Evolutionary conservation across 2,113 vertebrate genomes (phyloP).

Genomic region (Macroglossus sobrinus): DNA sequence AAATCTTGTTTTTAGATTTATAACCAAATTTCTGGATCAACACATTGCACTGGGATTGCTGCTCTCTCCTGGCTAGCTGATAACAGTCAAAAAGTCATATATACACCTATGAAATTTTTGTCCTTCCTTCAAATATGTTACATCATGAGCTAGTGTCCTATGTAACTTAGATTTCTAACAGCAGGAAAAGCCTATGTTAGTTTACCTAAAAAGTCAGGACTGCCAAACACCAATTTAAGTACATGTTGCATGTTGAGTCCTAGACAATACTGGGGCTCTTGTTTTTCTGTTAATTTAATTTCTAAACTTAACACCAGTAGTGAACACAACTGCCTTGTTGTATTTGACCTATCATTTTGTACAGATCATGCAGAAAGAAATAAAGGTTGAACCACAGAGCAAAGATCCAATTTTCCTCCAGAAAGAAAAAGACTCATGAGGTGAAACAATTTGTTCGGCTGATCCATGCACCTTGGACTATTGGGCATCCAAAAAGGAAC

Average conservation of each 20-base stretch:
- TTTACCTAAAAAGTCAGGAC: neutral
- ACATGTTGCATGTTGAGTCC: neutral
- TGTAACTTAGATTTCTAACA: neutral
- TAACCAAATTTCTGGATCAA: neutral
- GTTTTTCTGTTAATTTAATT: slow-evolving; percentile 25
- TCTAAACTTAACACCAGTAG: slow-evolving; percentile 34
- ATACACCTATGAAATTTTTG: neutral
- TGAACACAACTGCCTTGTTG: neutral
- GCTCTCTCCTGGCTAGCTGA: neutral
- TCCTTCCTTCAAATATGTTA: neutral
- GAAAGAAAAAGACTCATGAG: slow-evolving; percentile 13
- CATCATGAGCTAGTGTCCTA: neutral
- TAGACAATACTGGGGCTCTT: neutral
- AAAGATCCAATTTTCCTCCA: slow-evolving; percentile 23
- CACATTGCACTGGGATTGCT: neutral
- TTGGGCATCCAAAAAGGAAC: neutral
- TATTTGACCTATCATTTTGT: slow-evolving; percentile 8
- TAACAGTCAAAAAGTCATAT: neutral
- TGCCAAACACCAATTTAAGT: neutral
- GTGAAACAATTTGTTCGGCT: slow-evolving; percentile 29
- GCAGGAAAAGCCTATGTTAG: neutral
- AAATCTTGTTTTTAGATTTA: neutral
- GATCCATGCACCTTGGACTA: neutral
- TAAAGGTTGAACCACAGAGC: neutral
- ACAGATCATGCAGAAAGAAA: neutral